A percentile compares a stretch with the other conserved stretches of the same genome.
phyloP scores from a whole-genome alignment of 2,113 vertebrate species.

The Cynocephalus volans region DNA sequence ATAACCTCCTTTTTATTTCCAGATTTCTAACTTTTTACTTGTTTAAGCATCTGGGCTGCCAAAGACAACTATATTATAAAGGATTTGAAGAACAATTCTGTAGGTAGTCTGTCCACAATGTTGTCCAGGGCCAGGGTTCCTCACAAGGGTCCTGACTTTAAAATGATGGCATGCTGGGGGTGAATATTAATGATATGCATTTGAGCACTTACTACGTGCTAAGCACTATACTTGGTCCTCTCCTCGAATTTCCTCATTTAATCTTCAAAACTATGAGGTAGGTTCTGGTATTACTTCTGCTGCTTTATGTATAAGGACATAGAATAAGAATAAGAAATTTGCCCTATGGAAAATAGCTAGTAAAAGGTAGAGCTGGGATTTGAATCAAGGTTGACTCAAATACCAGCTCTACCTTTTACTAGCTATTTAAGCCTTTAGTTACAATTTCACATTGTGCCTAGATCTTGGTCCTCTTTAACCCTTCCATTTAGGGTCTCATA shows the following conservation, averaged over 20 bases:
- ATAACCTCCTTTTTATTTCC: conserved; percentile 40
- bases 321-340: conserved; percentile 51
- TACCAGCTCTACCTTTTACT: no score
- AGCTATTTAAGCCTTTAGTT: not conserved
- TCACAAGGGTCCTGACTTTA: conserved; percentile 16
- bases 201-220: not conserved
- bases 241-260: conserved; percentile 40
- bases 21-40: conserved; percentile 63
- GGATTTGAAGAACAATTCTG: conserved; percentile 31
- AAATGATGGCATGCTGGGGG: not conserved
- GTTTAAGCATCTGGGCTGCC: conserved; percentile 58
- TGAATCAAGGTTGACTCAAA: conserved; percentile 54
- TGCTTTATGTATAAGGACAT: not conserved
- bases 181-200: not conserved
- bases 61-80: conserved; percentile 34
- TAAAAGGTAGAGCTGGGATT: conserved; percentile 51
- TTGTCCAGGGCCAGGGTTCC: not conserved
- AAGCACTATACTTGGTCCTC: not conserved
- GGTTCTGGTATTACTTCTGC: not conserved
- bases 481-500: conserved; percentile 26
- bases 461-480: not conserved
- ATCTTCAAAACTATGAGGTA: conserved; percentile 4
- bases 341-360: conserved; percentile 15
- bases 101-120: not conserved
- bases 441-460: not conserved